Conservation (phyloP, 2,888 invertebrate genomes). For the Protophormia terraenovae region DNA sequence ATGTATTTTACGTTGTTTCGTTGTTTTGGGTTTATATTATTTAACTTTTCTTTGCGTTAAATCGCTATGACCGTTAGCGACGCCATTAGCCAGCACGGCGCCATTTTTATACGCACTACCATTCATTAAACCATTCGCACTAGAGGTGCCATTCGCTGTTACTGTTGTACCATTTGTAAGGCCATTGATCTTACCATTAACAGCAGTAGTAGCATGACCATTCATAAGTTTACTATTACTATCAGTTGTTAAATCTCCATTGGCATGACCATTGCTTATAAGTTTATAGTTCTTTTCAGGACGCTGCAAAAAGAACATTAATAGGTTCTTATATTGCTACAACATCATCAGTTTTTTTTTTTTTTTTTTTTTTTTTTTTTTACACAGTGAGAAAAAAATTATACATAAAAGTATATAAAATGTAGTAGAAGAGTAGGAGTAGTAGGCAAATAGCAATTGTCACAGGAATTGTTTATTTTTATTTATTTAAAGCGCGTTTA, state of each 20-base stretch:
- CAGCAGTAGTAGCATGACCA: constrained; percentile 47
- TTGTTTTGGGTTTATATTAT: constrained; percentile 78
- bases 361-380: not conserved
- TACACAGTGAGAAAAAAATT: not conserved
- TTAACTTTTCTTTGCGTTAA: constrained; percentile 80
- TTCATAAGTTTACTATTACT: constrained; percentile 49
- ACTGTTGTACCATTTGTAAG: constrained; percentile 66
- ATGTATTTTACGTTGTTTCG: constrained; percentile 64
- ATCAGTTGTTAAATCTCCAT: constrained; percentile 65
- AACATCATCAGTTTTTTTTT: not conserved
- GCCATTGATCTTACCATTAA: constrained; percentile 69
- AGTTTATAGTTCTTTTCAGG: constrained; percentile 70
- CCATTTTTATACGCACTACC: constrained; percentile 75
- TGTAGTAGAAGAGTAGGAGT: too few species aligned
- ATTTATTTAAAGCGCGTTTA: constrained; percentile 1
- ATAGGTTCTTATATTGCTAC: constrained; percentile 74
- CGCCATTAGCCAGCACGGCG: constrained; percentile 73
- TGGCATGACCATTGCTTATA: constrained; percentile 57
- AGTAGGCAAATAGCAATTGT: constrained; percentile 17
- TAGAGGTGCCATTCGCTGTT: constrained; percentile 67
- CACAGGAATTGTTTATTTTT: constrained; percentile 38
- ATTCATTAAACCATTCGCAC: constrained; percentile 71
- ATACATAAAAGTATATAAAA: too few species aligned
- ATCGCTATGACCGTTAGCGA: constrained; percentile 72
- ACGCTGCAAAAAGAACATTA: constrained; percentile 75